These are phyloP conservation scores for Probosciger aterrimus DNA, from an alignment of 2,113 vertebrate species.

Conservation along the genomic window DNA sequence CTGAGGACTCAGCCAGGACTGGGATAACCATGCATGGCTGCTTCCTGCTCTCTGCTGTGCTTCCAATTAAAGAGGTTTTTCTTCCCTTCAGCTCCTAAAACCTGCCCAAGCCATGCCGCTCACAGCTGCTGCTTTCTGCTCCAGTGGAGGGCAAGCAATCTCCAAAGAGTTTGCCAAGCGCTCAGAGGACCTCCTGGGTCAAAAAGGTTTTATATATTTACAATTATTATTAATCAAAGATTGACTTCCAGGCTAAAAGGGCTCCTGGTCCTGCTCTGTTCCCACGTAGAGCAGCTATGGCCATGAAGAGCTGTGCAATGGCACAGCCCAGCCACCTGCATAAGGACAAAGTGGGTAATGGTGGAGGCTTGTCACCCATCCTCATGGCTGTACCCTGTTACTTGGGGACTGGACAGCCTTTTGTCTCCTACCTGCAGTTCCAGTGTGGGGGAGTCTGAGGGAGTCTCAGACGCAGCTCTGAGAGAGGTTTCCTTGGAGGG, in stretches of 20 bases:
- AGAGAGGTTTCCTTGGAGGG: slow-evolving; percentile 36
- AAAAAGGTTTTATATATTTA: not conserved
- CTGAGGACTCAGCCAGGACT: not conserved
- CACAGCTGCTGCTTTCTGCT: not conserved
- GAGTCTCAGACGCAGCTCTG: not conserved
- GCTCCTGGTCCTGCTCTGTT: fast-evolving
- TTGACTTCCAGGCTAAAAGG: not conserved
- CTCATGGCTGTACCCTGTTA: not conserved
- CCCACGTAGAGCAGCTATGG: fast-evolving
- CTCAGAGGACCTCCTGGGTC: not conserved
- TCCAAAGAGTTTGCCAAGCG: not conserved
- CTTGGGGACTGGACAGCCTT: not conserved
- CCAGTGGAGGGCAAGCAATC: fast-evolving
- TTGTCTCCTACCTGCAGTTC: not conserved
- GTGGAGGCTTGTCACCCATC: not conserved
- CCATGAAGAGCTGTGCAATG: not conserved
- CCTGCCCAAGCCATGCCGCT: not conserved
- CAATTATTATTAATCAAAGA: not conserved
- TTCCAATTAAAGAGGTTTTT: not conserved
- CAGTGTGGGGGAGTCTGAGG: fast-evolving
- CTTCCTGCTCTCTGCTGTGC: not conserved
- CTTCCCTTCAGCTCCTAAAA: not conserved
- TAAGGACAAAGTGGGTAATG: fast-evolving
- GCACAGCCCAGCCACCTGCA: not conserved
- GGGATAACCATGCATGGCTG: fast-evolving